Conservation (phyloP, 2,888 invertebrate genomes). For the Amblyteles armatorius region DNA sequence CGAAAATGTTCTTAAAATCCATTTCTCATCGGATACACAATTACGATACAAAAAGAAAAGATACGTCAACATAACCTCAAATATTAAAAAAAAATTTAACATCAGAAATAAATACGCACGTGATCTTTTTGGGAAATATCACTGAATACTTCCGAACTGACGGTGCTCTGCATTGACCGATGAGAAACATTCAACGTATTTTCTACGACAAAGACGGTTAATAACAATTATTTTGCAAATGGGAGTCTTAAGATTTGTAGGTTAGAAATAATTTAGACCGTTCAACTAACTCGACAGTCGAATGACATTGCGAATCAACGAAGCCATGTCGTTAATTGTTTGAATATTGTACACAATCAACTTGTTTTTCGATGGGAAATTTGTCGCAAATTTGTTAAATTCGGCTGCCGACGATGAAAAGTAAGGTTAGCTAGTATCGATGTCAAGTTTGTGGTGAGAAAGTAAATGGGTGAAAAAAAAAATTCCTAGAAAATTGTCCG, state of each 20-base stretch:
- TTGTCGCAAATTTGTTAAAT: neutral
- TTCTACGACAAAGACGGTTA: conserved; percentile 38
- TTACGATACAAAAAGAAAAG: neutral
- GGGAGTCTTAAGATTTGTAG: neutral
- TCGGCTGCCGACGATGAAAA: neutral
- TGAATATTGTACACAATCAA: neutral
- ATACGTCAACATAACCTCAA: conserved; percentile 31
- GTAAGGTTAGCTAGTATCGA: neutral
- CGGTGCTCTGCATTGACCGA: conserved; percentile 42
- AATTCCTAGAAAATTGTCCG: neutral
- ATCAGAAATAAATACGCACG: conserved; percentile 43
- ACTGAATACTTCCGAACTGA: conserved; percentile 1
- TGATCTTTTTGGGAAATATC: conserved; percentile 40
- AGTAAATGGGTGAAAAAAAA: neutral
- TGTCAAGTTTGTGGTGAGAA: neutral
- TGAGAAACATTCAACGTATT: conserved; percentile 26
- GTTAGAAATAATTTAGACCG: neutral
- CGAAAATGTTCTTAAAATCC: conserved; percentile 6
- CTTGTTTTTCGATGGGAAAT: neutral
- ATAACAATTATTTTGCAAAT: neutral
- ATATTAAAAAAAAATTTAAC: neutral
- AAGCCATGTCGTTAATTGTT: conserved; percentile 25
- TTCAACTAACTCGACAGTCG: conserved; percentile 35
- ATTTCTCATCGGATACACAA: neutral
- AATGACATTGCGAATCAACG: conserved; percentile 25